Evolutionary conservation across 2,113 vertebrate genomes (phyloP), one percentile per base, ranked within the genome.

Genomic region (Dromaius novaehollandiae): DNA sequence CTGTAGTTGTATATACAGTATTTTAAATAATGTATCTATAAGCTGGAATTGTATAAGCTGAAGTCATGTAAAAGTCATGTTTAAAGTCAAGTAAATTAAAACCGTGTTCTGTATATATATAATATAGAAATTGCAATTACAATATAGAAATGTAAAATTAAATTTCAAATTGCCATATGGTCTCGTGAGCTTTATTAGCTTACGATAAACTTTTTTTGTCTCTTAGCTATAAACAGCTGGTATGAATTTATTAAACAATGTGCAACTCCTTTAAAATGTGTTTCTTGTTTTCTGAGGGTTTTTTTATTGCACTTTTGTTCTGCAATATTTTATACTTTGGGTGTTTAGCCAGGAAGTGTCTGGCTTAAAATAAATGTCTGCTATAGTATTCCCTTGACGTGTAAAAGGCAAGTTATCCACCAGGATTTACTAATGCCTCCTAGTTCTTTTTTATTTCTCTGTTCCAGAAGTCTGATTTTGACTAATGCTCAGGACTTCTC

Each of bases 251-350:
- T 81, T 82, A 68, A 94, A 80, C 79, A 42, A 34, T 42, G 20
- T 61, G 36, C 18, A 86, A 55, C 60, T 90, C 53, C 36, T 91
- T 88, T 89, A 75, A 91, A 96, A 93, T 69, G 14, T 95, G 82
- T 85, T 95, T 93, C 93, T 85, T 85, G 63, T 95, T 94, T 94
- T 87, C 75, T 82, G 70, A 80, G 70, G 34, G 28, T 4, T 79
- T 95, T 95, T 96, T 94, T 87, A 95, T 88, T 94, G 66, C 61
- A 65, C 9, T 76, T 61, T 28, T 34, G 80, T 83, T 63, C 65
- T 71, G 28, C 61, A 64, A 20, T 90, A 65, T 96, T 95, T 94
- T 84, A 74, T 97, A 38, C 12, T 78, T 78, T 26, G 56, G 55
- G 21, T 25, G 63, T 96, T 94, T 65, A 74, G 92, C 70, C 93